These are phyloP conservation scores for Platyrinchus mystaceus DNA, from an alignment of 2,797 vertebrate species.

Conservation along the genomic window DNA sequence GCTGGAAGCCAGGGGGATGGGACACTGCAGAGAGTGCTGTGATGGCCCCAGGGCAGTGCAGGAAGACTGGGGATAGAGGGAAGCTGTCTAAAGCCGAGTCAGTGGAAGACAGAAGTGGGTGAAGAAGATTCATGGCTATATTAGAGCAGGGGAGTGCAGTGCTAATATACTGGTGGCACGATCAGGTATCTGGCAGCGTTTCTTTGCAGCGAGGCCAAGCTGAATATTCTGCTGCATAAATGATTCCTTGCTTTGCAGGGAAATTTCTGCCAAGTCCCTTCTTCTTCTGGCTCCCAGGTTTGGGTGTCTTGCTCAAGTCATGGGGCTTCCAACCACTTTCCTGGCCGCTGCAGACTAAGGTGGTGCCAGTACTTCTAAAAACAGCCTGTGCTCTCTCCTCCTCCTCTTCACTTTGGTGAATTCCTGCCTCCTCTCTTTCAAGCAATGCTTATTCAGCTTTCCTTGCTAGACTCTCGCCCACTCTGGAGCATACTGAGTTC, in stretches of 20 bases:
- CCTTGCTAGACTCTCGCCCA: background rate
- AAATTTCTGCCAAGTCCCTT: conserved; percentile 53
- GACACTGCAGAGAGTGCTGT: background rate
- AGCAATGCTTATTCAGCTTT: conserved; percentile 61
- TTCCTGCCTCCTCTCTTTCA: conserved; percentile 45
- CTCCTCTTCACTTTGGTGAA: conserved; percentile 22
- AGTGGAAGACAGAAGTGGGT: background rate
- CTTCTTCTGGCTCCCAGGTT: conserved; percentile 41
- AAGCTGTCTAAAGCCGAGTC: background rate
- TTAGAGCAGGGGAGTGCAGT: background rate
- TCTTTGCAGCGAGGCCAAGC: conserved; percentile 2
- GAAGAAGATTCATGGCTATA: background rate
- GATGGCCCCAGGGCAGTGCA: conserved; percentile 1
- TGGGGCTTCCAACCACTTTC: conserved; percentile 54
- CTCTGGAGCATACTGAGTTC: background rate
- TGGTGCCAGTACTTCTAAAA: conserved; percentile 62
- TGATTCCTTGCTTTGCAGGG: background rate
- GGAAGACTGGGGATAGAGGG: background rate
- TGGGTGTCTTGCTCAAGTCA: conserved; percentile 35
- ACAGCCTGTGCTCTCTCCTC: background rate
- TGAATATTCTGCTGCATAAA: conserved; percentile 56
- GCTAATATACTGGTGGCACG: conserved; percentile 9
- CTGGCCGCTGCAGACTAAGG: conserved; percentile 33
- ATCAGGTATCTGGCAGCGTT: conserved; percentile 3
- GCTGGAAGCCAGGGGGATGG: conserved; percentile 1